Evolutionary conservation across 2,888 invertebrate genomes (phyloP).

Genomic region (Sphinx pinastri): DNA sequence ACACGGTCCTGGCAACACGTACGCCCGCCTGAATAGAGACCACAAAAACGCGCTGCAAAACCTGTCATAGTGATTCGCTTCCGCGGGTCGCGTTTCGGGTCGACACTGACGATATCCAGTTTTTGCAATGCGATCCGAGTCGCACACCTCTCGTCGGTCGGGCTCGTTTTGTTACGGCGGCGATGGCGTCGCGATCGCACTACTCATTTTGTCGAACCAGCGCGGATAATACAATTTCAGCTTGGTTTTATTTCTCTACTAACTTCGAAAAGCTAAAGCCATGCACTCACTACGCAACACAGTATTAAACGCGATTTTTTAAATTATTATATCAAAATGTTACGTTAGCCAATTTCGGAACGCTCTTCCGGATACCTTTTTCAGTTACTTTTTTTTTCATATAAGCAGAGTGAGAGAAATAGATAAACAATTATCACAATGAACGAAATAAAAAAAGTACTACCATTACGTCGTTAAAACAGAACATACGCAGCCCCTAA

Average conservation of each 20-base stretch:
- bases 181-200: not conserved
- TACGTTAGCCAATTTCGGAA: too few relatives aligned
- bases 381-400: too few relatives aligned
- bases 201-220: not conserved
- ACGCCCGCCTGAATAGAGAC: not conserved
- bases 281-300: too few relatives aligned
- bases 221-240: constrained; percentile 6
- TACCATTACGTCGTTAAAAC: too few relatives aligned
- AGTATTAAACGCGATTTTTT: too few relatives aligned
- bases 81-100: constrained; percentile 1
- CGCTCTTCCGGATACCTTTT: too few relatives aligned
- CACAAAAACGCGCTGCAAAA: not conserved
- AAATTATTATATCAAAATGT: too few relatives aligned
- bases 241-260: not conserved
- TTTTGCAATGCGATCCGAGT: not conserved
- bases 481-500: too few relatives aligned
- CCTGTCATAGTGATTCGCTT: not conserved
- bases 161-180: not conserved
- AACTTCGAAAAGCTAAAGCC: not conserved
- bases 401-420: too few relatives aligned
- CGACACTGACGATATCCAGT: not conserved
- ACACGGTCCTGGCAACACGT: too few relatives aligned
- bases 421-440: too few relatives aligned
- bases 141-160: not conserved
- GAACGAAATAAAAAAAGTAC: too few relatives aligned